Evolutionary conservation across 2,888 invertebrate genomes (phyloP), one percentile per base, ranked within the genome.

Genomic region (Allophyes oxyacanthae): DNA sequence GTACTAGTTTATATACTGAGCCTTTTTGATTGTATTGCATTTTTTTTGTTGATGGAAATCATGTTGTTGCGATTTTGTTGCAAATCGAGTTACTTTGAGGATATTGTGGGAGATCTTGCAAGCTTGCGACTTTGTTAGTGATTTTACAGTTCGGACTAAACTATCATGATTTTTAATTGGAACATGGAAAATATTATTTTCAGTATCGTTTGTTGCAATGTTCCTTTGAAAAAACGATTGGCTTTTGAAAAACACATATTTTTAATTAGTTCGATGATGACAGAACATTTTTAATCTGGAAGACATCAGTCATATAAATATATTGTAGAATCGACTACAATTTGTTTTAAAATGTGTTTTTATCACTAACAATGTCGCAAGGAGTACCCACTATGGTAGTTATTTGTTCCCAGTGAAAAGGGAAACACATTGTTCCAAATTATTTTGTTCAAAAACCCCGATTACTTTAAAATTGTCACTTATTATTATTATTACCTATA

Each of bases 21-120:
- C 66, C 72, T 83, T 85, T 87, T 86, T 82, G 65, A 57, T 83
- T 83, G 71, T 85, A 85, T 83, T 80, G 79, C 82, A 79, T 83
- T 20, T 86, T 85, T 51, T 60, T 73, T 75, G 83, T 85, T 86
- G 75, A 82, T 77, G 38, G 20, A 66, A 84, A 89, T 89, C 88
- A 87, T 89, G 86, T 86, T 83, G 75, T 83, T 79, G 75, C 67
- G 58, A 62, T 69, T 28, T 28, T 28, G 60, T 64, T 50, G 57
- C 26, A 45, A 55, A 44, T 54, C 52, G 41, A 57, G 54, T 58
- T 20, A 20, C 30, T 60, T 67, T 48, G 45, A 45, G 52, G 11
- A 45, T 38, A 34, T 44, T 45, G 46, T 28, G 28, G n/a, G 7
- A 10, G 37, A 28, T 34, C 20, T 20, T 43, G 15, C 9, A 6